Conservation (phyloP, 2,888 invertebrate species). For the Aelia acuminata region DNA sequence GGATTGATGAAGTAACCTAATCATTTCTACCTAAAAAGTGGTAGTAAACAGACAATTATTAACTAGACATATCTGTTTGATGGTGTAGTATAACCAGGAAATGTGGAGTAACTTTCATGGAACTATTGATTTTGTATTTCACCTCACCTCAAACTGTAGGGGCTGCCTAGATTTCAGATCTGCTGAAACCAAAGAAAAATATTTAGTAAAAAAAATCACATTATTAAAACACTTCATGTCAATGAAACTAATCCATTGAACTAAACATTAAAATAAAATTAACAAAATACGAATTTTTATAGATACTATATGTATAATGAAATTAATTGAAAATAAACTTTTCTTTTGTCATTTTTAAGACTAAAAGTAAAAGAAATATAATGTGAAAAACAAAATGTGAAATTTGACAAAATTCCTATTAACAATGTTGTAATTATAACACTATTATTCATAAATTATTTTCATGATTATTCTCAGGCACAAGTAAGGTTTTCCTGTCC, state of each 20-base stretch:
- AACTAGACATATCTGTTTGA: conserved; percentile 25
- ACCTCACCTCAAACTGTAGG: conserved; percentile 24
- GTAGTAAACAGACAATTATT: conserved; percentile 5
- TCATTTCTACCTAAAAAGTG: conserved; percentile 29
- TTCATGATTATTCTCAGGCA: background rate
- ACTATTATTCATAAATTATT: background rate
- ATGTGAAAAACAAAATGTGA: background rate
- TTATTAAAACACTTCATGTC: background rate
- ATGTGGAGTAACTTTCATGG: conserved; percentile 52
- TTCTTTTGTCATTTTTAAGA: background rate
- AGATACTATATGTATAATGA: background rate
- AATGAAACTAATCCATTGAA: background rate
- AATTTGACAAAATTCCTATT: background rate
- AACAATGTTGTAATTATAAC: background rate
- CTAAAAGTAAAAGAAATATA: background rate
- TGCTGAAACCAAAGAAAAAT: background rate
- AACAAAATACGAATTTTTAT: background rate
- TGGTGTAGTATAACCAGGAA: conserved; percentile 34
- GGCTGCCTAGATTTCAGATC: conserved; percentile 36
- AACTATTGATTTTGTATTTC: conserved; percentile 59
- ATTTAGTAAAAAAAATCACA: background rate
- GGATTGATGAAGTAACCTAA: background rate
- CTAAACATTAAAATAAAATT: background rate
- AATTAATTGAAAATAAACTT: background rate
- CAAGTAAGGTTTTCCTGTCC: no score